Conservation (phyloP, 2,888 invertebrate species). For the Hoplodrina ambigua region DNA sequence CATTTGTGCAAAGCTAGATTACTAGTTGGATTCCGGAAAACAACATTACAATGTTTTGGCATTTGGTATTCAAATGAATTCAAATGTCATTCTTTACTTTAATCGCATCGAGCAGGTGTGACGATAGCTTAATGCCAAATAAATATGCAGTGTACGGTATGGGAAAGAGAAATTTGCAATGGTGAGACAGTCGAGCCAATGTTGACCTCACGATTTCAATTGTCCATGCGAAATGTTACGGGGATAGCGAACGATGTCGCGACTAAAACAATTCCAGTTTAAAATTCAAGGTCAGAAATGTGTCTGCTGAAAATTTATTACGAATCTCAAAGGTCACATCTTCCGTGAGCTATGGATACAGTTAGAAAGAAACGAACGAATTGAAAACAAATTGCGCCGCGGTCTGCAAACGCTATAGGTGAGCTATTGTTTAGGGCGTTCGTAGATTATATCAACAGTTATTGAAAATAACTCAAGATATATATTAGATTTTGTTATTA, state of each 20-base stretch:
- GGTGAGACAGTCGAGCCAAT: conserved; percentile 85
- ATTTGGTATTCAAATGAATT: conserved; percentile 60
- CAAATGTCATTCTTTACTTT: conserved; percentile 66
- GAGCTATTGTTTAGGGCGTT: conserved; percentile 51
- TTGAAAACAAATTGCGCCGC: conserved; percentile 56
- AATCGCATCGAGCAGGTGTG: conserved; percentile 73
- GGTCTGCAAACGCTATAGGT: conserved; percentile 42
- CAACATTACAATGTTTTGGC: conserved; percentile 38
- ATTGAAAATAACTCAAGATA: conserved; percentile 42
- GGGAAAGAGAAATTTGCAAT: conserved; percentile 88
- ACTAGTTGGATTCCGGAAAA: conserved; percentile 42
- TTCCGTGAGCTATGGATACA: conserved; percentile 51
- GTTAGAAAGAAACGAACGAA: conserved; percentile 57
- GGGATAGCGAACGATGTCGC: conserved; percentile 88
- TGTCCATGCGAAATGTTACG: conserved; percentile 89
- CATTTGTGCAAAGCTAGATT: conserved; percentile 24
- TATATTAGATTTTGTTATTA: conserved; percentile 36
- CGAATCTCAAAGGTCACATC: conserved; percentile 66
- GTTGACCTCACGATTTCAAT: conserved; percentile 90
- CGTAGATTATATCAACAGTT: conserved; percentile 42
- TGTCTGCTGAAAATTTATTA: conserved; percentile 77
- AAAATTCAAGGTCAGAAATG: conserved; percentile 88
- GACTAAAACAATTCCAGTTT: conserved; percentile 85
- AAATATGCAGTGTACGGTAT: conserved; percentile 84
- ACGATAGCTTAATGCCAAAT: conserved; percentile 77